Evolutionary conservation across 2,113 vertebrate species (phyloP).

Genomic region (Saguinus imperator): DNA sequence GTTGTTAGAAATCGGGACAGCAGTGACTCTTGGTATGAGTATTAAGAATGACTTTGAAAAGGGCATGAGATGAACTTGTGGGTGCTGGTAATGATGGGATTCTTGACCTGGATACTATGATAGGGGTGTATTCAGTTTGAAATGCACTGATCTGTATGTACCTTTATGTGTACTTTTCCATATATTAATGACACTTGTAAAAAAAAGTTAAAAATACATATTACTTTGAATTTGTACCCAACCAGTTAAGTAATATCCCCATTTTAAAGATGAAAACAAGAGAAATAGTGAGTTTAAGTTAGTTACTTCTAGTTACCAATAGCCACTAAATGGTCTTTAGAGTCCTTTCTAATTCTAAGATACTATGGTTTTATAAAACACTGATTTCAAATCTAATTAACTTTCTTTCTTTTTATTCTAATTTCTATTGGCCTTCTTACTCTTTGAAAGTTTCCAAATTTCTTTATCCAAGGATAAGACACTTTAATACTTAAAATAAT

Average conservation of each 20-base stretch:
- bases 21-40: neutral
- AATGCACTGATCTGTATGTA: neutral
- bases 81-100: neutral
- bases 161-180: neutral
- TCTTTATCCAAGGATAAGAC: slow-evolving; percentile 1
- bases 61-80: neutral
- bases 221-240: slow-evolving; percentile 7
- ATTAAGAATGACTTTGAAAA: neutral
- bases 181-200: neutral
- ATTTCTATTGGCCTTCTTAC: neutral
- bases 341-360: slow-evolving; percentile 11
- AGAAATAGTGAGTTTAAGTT: neutral
- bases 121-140: neutral
- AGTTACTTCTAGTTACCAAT: neutral
- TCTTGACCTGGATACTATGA: neutral
- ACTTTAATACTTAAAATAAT: slow-evolving; percentile 7
- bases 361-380: neutral
- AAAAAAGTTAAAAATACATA: neutral
- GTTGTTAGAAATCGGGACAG: neutral
- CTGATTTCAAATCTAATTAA: neutral
- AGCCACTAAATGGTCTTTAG: neutral
- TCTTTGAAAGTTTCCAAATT: neutral
- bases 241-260: neutral
- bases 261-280: slow-evolving; percentile 3
- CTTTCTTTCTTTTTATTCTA: slow-evolving; percentile 25